These are phyloP conservation scores for Lydus trimaculatus DNA, from an alignment of 2,888 invertebrate species.

Conservation along the genomic window DNA sequence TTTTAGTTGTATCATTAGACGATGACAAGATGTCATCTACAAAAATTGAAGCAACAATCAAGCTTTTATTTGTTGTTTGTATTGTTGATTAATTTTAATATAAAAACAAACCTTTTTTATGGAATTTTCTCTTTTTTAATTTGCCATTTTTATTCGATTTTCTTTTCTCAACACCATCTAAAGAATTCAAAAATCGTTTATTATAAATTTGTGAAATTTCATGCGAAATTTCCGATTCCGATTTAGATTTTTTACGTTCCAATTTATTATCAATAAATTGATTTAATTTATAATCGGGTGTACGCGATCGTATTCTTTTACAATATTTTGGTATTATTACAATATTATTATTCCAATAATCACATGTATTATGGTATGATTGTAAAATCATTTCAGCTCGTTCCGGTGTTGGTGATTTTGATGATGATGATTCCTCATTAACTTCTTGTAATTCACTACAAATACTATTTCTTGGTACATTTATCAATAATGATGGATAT, in stretches of 20 bases:
- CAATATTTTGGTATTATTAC: conserved; percentile 30
- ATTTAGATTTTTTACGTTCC: conserved; percentile 12
- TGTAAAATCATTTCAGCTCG: conserved; percentile 36
- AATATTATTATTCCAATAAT: conserved; percentile 42
- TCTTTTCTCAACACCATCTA: conserved; percentile 70
- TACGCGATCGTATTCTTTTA: not conserved
- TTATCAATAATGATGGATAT: conserved; percentile 48
- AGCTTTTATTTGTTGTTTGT: not conserved
- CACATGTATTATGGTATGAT: conserved; percentile 36
- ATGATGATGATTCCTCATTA: conserved; percentile 59
- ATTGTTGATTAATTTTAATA: not conserved
- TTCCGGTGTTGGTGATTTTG: conserved; percentile 45
- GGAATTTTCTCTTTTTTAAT: conserved; percentile 33
- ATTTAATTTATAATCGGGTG: not conserved
- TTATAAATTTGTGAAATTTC: conserved; percentile 31
- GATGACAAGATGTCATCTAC: conserved; percentile 30
- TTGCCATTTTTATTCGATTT: conserved; percentile 38
- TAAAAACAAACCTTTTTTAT: conserved; percentile 20
- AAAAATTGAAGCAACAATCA: conserved; percentile 13
- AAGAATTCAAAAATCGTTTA: conserved; percentile 64
- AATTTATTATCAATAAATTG: not conserved
- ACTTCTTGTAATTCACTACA: conserved; percentile 61
- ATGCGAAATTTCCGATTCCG: conserved; percentile 10
- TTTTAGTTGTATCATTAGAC: conserved; percentile 29
- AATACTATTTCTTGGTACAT: conserved; percentile 50